Evolutionary conservation across 1,140 invertebrate genomes (phyloP).

Genomic region (Ditylenchus dipsaci): DNA sequence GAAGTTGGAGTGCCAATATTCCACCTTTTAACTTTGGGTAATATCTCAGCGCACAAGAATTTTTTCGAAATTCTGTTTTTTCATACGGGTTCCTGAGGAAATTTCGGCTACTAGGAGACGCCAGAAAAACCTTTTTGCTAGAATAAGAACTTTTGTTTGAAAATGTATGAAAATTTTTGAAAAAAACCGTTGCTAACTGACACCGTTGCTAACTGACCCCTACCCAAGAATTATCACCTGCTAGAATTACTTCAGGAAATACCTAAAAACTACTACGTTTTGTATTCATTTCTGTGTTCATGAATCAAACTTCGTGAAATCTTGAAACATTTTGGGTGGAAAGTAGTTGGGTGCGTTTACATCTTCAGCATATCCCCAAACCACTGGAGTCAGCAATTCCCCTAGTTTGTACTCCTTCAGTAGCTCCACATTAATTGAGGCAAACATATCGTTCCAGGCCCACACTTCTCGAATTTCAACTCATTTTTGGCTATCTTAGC

Average conservation of each 20-base stretch:
- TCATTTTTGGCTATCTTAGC: conserved; percentile 42
- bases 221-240: too few relatives aligned
- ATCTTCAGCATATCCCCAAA: conserved; percentile 37
- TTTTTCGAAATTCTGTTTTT: too few relatives aligned
- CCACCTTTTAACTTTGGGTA: too few relatives aligned
- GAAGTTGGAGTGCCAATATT: too few relatives aligned
- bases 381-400: conserved; percentile 14
- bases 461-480: conserved; percentile 33
- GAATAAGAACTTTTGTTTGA: too few relatives aligned
- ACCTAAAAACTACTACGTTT: conserved; percentile 18
- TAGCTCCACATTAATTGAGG: conserved; percentile 30
- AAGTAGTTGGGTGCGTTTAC: conserved; percentile 44
- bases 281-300: conserved; percentile 3
- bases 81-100: too few relatives aligned
- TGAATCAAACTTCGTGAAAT: conserved; percentile 27
- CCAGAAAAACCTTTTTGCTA: too few relatives aligned
- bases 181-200: too few relatives aligned
- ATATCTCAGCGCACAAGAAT: too few relatives aligned
- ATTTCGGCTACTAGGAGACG: too few relatives aligned
- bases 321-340: conserved; percentile 39
- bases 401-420: conserved; percentile 32
- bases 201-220: too few relatives aligned
- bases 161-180: too few relatives aligned
- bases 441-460: conserved; percentile 48
- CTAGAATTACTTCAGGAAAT: conserved; percentile 37